These are phyloP conservation scores for Oryctolagus cuniculus DNA, from an alignment of 2,113 vertebrate genomes.

Conservation along the genomic window DNA sequence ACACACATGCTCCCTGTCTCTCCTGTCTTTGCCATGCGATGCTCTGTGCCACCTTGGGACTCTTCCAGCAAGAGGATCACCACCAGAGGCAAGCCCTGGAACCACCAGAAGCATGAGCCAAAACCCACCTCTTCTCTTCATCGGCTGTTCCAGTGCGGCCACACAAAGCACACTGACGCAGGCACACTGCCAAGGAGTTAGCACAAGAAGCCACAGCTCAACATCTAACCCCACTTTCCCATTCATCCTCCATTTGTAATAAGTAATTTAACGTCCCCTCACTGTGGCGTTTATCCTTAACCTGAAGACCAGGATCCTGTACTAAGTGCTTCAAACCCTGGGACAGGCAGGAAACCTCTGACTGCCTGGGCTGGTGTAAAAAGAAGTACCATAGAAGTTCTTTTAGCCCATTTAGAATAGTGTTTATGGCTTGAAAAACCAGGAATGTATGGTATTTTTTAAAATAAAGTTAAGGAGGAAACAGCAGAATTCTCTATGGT, in stretches of 20 bases:
- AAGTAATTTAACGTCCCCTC: background rate
- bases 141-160: no score
- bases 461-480: background rate
- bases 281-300: background rate
- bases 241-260: background rate
- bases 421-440: slow-evolving; percentile 1
- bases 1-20: no score
- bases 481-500: background rate
- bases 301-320: background rate
- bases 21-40: no score
- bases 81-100: no score
- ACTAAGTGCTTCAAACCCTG: slow-evolving; percentile 21
- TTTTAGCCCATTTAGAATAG: background rate
- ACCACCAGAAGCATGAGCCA: no score
- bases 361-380: background rate
- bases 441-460: background rate
- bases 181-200: background rate
- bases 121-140: no score
- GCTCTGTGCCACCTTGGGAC: no score
- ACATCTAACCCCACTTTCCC: background rate
- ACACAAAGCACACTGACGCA: no score
- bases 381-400: background rate
- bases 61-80: no score
- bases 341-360: slow-evolving; percentile 13
- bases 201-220: background rate